Conservation (phyloP, 2,797 vertebrate species). For the Pelobates cultripes region DNA sequence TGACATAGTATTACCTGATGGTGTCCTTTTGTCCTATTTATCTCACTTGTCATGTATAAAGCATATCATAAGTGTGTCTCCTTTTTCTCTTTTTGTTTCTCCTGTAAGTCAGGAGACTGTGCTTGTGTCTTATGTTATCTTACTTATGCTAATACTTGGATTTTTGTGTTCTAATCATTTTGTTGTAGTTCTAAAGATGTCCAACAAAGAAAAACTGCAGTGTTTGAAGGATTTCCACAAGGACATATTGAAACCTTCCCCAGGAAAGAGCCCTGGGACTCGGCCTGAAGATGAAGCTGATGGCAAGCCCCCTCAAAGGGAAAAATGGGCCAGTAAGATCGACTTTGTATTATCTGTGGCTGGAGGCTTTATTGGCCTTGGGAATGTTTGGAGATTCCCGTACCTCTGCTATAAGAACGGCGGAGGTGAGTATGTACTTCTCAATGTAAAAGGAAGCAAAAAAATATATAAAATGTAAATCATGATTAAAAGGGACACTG, state of each 20-base stretch:
- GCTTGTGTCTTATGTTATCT: no score
- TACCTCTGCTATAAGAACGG: slow-evolving; percentile 99
- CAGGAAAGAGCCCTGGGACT: slow-evolving; percentile 94
- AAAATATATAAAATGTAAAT: no score
- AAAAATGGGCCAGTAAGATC: slow-evolving; percentile 99
- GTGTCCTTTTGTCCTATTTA: no score
- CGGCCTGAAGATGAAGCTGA: slow-evolving; percentile 95
- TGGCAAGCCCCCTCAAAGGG: slow-evolving; percentile 90
- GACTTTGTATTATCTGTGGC: slow-evolving; percentile 98
- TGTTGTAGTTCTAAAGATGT: slow-evolving; percentile 79
- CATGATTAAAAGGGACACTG: no score
- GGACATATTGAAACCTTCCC: slow-evolving; percentile 96
- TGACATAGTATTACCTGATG: no score
- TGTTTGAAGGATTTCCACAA: slow-evolving; percentile 98
- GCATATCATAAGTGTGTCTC: no score
- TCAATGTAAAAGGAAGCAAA: no score
- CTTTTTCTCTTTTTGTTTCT: no score
- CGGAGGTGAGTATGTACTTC: slow-evolving; percentile 81
- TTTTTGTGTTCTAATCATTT: slow-evolving; percentile 1
- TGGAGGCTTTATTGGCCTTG: slow-evolving; percentile 95
- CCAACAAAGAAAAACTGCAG: slow-evolving; percentile 96
- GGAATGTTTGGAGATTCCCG: slow-evolving; percentile 97
- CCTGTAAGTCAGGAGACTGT: no score
- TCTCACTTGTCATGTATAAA: no score
- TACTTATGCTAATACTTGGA: not conserved